Percentiles rank a stretch among this genome's conserved stretches.
Conservation (phyloP, 2,888 invertebrate genomes). For the Alloscopus bannaensis region DNA sequence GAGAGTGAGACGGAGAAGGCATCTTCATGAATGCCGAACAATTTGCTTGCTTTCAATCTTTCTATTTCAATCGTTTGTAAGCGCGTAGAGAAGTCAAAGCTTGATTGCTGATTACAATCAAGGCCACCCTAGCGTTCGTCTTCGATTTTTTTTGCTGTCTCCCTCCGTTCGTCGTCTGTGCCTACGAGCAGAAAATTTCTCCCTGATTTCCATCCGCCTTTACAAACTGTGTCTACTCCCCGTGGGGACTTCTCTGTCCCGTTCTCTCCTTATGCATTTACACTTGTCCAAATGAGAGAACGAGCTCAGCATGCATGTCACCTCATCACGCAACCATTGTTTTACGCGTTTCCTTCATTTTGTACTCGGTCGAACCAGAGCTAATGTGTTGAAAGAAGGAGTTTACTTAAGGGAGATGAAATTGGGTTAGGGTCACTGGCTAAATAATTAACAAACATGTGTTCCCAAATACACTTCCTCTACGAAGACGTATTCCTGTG, state of each 20-base stretch:
- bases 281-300: not conserved
- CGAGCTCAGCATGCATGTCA: not conserved
- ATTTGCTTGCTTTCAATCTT: not conserved
- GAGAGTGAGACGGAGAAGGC: no score
- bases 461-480: not conserved
- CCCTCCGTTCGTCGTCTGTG: no score
- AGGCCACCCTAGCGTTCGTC: constrained; percentile 17
- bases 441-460: not conserved
- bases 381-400: no score
- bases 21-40: no score
- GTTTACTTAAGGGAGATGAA: not conserved
- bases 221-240: not conserved
- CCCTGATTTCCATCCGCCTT: constrained; percentile 17
- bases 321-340: not conserved
- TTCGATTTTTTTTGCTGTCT: not conserved
- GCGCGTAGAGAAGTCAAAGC: not conserved
- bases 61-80: not conserved
- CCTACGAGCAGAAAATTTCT: constrained; percentile 2
- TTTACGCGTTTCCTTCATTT: not conserved
- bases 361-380: not conserved
- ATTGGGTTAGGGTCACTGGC: not conserved
- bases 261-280: not conserved
- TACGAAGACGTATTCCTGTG: not conserved
- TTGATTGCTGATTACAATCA: constrained; percentile 20
- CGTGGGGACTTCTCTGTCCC: not conserved